Evolutionary conservation across 2,113 vertebrate genomes (phyloP).

Genomic region (Nycticryphes semicollaris): DNA sequence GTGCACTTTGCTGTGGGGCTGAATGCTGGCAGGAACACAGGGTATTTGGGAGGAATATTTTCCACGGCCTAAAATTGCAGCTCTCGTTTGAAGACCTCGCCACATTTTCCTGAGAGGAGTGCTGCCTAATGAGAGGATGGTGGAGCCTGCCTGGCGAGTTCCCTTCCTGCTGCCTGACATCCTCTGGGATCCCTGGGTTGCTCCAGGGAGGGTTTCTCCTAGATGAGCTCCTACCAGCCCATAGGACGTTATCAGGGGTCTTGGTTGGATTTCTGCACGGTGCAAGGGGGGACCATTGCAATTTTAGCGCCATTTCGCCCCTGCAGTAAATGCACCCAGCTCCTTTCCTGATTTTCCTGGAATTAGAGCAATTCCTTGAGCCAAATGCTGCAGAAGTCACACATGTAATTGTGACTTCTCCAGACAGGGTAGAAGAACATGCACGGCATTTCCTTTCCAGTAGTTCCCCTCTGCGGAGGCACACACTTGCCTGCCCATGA

Average conservation of each 20-base stretch:
- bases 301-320: not conserved
- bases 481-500: not conserved
- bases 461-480: not conserved
- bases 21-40: not conserved
- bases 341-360: not conserved
- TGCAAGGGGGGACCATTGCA: rapidly evolving
- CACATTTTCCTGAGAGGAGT: not conserved
- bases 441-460: not conserved
- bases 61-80: not conserved
- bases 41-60: not conserved
- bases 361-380: not conserved
- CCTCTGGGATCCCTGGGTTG: not conserved
- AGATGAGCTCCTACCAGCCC: not conserved
- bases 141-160: conserved; percentile 12
- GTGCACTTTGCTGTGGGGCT: not conserved
- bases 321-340: not conserved
- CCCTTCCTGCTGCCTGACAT: not conserved
- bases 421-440: not conserved
- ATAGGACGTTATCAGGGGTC: rapidly evolving
- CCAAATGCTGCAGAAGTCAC: rapidly evolving
- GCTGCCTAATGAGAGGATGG: conserved; percentile 38
- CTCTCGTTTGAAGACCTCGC: not conserved
- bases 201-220: not conserved
- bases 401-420: not conserved
- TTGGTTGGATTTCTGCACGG: not conserved